Evolutionary conservation across 2,888 invertebrate genomes (phyloP), one percentile per base, ranked within the genome.

Genomic region (Mimachlamys varia): DNA sequence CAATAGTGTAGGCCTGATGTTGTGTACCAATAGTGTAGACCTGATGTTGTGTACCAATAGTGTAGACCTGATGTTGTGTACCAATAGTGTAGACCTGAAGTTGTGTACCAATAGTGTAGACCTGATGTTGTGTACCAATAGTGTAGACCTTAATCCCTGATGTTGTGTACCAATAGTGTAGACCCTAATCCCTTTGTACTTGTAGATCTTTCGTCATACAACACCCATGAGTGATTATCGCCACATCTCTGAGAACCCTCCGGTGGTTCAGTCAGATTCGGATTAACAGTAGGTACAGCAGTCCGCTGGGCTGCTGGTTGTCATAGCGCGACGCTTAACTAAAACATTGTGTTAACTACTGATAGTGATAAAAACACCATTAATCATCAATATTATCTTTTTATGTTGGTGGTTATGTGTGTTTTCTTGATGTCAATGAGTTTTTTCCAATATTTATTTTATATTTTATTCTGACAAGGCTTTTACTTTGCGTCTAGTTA

Each of bases 381-480:
- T 12, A 76, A 76, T 76, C 76, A 27, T 33, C 33, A 76, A 33
- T 33, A 76, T 76, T 76, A 76, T 76, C 76, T 76, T 33, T 76
- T 76, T 76, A 76, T 76, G 27, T 33, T 27, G 12, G 19, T 33
- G 33, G 33, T 76, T 76, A 76, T 76, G 33, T 76, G 33, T 1
- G 12, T 76, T 13, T 76, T 10, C 33, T 76, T 76, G 33, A 76
- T 76, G 76, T 76, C 76, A 33, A 27, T 76, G 76, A 33, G 76
- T 76, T 27, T 76, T 76, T 76, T 33, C 76, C 76, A 76, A 76
- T 76, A 76, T 76, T 76, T 76, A 76, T 76, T 76, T 76, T 33
- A 76, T 76, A 76, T 76, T 76, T 76, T 76, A 76, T 76, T 76
- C 76, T 76, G 76, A 76, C 76, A 76, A 76, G 76, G 76, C 76